Conservation (phyloP, 1,140 invertebrate genomes). For the Vollenhovia emeryi region DNA sequence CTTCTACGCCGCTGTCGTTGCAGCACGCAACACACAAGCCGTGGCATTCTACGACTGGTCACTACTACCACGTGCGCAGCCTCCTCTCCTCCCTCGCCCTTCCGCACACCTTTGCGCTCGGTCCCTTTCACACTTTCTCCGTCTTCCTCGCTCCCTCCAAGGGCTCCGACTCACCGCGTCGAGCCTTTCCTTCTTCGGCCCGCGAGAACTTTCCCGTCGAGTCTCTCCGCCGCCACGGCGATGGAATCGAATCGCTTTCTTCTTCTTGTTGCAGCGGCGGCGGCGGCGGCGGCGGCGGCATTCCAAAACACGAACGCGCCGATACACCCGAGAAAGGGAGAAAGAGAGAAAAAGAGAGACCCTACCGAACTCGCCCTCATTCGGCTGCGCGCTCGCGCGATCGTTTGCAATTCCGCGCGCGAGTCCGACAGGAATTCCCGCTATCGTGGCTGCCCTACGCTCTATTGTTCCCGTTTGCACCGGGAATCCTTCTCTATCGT, state of each 20-base stretch:
- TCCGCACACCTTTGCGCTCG: neutral
- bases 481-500: neutral
- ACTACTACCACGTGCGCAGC: slow-evolving; percentile 37
- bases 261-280: slow-evolving; percentile 65
- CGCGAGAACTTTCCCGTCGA: slow-evolving; percentile 53
- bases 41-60: slow-evolving; percentile 71
- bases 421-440: slow-evolving; percentile 52
- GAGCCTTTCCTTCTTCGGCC: slow-evolving; percentile 42
- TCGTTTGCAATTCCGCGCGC: slow-evolving; percentile 63
- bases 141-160: slow-evolving; percentile 44
- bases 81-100: neutral
- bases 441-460: slow-evolving; percentile 27
- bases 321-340: slow-evolving; percentile 44
- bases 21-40: slow-evolving; percentile 43
- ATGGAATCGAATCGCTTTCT: slow-evolving; percentile 64
- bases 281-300: slow-evolving; percentile 64
- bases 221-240: slow-evolving; percentile 43
- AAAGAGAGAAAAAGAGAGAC: neutral
- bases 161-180: slow-evolving; percentile 8
- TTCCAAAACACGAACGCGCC: slow-evolving; percentile 62
- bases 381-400: slow-evolving; percentile 59
- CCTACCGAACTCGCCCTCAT: slow-evolving; percentile 53
- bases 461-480: slow-evolving; percentile 29
- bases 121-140: slow-evolving; percentile 46
- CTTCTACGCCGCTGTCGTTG: slow-evolving; percentile 32